phyloP scores from a whole-genome alignment of 2,113 vertebrate species.

The Phrynosoma blainvillii region DNA sequence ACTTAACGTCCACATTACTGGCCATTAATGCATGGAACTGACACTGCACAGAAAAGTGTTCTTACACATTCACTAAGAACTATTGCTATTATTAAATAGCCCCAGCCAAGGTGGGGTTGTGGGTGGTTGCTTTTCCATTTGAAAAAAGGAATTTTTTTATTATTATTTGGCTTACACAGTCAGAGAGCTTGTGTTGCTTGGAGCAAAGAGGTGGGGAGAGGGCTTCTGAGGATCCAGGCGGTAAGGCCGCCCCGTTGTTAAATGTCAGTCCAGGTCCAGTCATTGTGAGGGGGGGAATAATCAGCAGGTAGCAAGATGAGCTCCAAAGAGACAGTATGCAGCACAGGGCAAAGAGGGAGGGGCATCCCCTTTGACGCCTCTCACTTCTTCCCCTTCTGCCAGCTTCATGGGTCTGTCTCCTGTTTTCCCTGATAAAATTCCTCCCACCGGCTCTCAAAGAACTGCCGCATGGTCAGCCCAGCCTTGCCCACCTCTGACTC shows the following conservation, averaged over 20 bases:
- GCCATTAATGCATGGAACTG: slow-evolving; percentile 84
- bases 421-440: slow-evolving; percentile 91
- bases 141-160: slow-evolving; percentile 74
- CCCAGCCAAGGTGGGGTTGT: slow-evolving; percentile 75
- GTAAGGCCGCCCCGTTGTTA: slow-evolving; percentile 1
- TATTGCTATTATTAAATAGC: slow-evolving; percentile 97
- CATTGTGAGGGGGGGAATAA: not conserved
- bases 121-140: slow-evolving; percentile 76
- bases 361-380: not conserved
- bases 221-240: not conserved
- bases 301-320: slow-evolving; percentile 52
- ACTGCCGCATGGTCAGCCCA: slow-evolving; percentile 87
- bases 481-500: slow-evolving; percentile 91
- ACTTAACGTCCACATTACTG: slow-evolving; percentile 82
- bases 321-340: slow-evolving; percentile 47
- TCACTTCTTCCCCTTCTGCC: slow-evolving; percentile 33
- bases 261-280: slow-evolving; percentile 13
- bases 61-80: slow-evolving; percentile 89
- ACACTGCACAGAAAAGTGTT: slow-evolving; percentile 81
- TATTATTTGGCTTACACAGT: slow-evolving; percentile 75
- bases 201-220: slow-evolving; percentile 39
- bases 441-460: slow-evolving; percentile 94
- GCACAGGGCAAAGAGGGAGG: not conserved
- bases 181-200: slow-evolving; percentile 61
- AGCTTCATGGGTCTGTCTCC: slow-evolving; percentile 69